These are phyloP conservation scores for Allygus modestus DNA, from an alignment of 2,888 invertebrate genomes.

Conservation along the genomic window DNA sequence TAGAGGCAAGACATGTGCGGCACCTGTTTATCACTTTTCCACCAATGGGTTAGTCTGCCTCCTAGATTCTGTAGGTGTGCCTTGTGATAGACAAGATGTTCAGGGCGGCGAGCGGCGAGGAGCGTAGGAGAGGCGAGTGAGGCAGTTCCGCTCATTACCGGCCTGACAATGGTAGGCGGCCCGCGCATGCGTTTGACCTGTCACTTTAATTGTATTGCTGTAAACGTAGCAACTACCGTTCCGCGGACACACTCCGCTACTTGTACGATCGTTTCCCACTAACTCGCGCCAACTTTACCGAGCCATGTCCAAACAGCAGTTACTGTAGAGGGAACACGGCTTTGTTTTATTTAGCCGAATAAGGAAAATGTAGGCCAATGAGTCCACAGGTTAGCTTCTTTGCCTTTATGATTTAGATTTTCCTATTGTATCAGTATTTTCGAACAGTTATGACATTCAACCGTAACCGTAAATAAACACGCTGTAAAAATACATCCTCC, in stretches of 20 bases:
- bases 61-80: neutral
- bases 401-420: no score
- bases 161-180: neutral
- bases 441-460: no score
- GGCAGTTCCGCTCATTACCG: neutral
- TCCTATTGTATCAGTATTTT: no score
- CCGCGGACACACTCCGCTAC: conserved; percentile 13
- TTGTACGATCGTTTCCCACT: neutral
- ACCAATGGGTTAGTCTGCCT: neutral
- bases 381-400: no score
- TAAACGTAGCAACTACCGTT: conserved; percentile 43
- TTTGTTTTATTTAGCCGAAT: no score
- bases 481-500: no score
- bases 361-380: no score
- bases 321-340: neutral
- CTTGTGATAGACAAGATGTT: conserved; percentile 7
- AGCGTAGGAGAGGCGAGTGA: conserved; percentile 1
- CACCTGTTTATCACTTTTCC: no score
- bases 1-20: no score
- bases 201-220: conserved; percentile 41
- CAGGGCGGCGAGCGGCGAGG: neutral
- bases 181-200: conserved; percentile 38
- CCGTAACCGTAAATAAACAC: no score
- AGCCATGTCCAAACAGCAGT: neutral
- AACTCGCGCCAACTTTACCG: neutral